Evolutionary conservation across 2,797 vertebrate species (phyloP), one percentile per base, ranked within the genome.

Genomic region (Cirrhinus mrigala): DNA sequence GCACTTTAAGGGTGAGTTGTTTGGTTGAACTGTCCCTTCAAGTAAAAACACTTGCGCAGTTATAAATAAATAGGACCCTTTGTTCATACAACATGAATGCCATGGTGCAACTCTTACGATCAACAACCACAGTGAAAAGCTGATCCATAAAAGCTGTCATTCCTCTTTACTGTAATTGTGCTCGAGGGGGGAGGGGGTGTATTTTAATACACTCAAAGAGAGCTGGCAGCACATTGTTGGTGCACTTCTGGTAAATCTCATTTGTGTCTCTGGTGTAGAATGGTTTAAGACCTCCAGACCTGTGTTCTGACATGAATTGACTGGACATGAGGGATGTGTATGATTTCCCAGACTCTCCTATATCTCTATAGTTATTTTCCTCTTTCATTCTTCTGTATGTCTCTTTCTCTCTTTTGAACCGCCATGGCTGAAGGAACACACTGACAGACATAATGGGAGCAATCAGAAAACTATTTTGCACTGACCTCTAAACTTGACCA

Each of bases 251-350:
- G 52, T 74, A 50, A 86, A 88, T 86, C 79, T 60, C 16, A 88
- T 87, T 89, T 86, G 85, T 89, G 79, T 27, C 50, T 74, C 56
- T 83, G 46, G 16, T 79, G 52, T 84, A n/a, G 64, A 52, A 64
- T 75, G 64, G 22, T 84, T 79, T 79, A 64, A 84, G 66, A 79
- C 75, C 24, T 79, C 29, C 33, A 84, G 60, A 84, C 44, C 44
- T 75, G 70, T 1, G 6, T 58, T 83, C 56, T 12, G 70, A 75
- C 44, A 46, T 83, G 8, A 83, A 83, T 50, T 64, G 82, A 83
- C 68, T 83, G 66, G 46, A 76, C 48, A 6, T 69, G 82, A 78
- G 12, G 50, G 46, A 83, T 78, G 48, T 69, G 82, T 69, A 29
- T 27, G 15, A 76, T 68, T 66, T 83, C n/a, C 52, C 46, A 66